These are phyloP conservation scores for Eudemis profundana DNA, from an alignment of 2,888 invertebrate species.

Conservation along the genomic window DNA sequence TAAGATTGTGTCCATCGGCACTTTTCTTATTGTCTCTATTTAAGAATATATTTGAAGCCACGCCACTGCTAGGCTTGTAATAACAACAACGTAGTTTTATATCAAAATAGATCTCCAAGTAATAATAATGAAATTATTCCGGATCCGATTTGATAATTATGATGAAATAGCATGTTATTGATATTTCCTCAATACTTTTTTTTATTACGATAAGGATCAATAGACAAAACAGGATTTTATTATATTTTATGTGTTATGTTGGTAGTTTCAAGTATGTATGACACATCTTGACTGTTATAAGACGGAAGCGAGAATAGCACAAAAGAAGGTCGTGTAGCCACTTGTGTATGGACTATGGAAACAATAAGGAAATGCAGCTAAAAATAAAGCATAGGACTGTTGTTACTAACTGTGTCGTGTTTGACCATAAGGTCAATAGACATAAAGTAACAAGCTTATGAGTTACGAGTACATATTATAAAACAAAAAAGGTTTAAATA, in stretches of 20 bases:
- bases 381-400: neutral
- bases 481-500: too few species aligned
- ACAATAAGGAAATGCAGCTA: conserved; percentile 16
- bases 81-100: neutral
- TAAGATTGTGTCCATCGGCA: too few species aligned
- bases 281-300: conserved; percentile 4
- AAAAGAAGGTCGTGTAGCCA: neutral
- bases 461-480: too few species aligned
- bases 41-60: too few species aligned
- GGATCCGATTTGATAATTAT: neutral
- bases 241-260: neutral
- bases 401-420: neutral
- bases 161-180: neutral
- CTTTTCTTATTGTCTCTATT: too few species aligned
- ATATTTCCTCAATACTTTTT: neutral
- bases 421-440: too few species aligned
- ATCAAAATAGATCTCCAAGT: neutral
- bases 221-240: neutral
- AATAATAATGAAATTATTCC: neutral
- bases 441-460: too few species aligned
- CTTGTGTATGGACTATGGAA: neutral
- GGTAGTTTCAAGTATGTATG: neutral
- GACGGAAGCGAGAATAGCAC: conserved; percentile 2
- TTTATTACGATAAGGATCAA: neutral
- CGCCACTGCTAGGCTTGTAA: neutral